phyloP scores from a whole-genome alignment of 64 coral and sea anemone species.

The Montipora sp. region DNA sequence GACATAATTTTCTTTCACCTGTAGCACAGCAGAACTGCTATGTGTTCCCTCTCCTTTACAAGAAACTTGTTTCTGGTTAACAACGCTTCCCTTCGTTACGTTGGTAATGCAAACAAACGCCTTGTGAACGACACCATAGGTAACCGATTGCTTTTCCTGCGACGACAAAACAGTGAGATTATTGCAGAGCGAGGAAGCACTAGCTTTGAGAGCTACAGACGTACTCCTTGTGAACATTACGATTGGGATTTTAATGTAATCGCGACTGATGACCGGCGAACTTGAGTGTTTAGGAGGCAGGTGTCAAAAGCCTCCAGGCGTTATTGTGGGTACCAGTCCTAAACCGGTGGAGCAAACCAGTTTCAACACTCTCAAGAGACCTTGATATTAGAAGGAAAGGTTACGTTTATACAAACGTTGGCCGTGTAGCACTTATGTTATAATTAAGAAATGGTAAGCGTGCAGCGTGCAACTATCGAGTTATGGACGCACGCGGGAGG shows the following conservation, averaged over 20 bases:
- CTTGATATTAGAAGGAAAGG: no score
- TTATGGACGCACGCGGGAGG: no score
- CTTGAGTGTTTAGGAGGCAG: neutral
- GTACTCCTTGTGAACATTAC: constrained; percentile 76
- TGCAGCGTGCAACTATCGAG: no score
- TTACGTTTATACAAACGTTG: no score
- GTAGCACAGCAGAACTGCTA: constrained; percentile 84
- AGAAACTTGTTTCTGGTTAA: constrained; percentile 73
- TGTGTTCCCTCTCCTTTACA: constrained; percentile 94
- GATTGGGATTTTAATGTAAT: neutral
- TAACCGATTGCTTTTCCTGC: constrained; percentile 72
- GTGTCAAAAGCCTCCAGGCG: constrained; percentile 12
- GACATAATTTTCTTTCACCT: constrained; percentile 19
- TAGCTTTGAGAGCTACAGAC: constrained; percentile 77
- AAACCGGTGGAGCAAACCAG: no score
- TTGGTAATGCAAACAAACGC: constrained; percentile 95
- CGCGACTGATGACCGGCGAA: neutral
- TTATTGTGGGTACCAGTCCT: constrained; percentile 11
- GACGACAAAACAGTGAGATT: constrained; percentile 78
- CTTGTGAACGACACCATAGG: constrained; percentile 84
- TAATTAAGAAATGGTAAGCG: no score
- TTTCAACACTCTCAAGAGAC: no score
- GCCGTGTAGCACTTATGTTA: no score
- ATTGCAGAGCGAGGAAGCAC: constrained; percentile 82
- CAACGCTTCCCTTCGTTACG: constrained; percentile 75